These are phyloP conservation scores for Sebastes steindachneri DNA, from an alignment of 2,797 vertebrate species.

Conservation along the genomic window DNA sequence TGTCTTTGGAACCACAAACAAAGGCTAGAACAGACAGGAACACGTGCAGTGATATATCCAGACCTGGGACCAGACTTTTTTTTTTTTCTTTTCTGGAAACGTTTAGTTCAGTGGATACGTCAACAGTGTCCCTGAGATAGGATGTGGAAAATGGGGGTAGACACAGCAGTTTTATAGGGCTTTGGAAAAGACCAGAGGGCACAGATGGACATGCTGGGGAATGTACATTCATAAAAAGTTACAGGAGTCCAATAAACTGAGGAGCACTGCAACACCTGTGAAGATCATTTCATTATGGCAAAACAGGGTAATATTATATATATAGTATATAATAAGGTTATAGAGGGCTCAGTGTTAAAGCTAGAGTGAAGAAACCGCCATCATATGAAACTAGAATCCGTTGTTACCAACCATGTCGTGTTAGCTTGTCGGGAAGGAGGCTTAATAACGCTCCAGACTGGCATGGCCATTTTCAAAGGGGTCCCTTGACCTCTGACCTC, in stretches of 20 bases:
- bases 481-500: too few relatives aligned
- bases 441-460: too few relatives aligned
- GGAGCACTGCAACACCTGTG: slow-evolving; percentile 25
- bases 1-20: neutral
- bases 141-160: slow-evolving; percentile 12
- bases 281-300: neutral
- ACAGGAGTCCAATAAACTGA: slow-evolving; percentile 24
- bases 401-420: too few relatives aligned
- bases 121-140: neutral
- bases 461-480: accelerated
- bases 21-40: neutral
- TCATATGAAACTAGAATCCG: too few relatives aligned
- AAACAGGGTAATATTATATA: too few relatives aligned
- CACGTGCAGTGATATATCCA: neutral
- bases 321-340: too few relatives aligned
- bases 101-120: neutral
- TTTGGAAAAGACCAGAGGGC: slow-evolving; percentile 34
- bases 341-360: too few relatives aligned
- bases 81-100: slow-evolving; percentile 8
- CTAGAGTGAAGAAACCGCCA: too few relatives aligned
- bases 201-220: slow-evolving; percentile 39
- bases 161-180: slow-evolving; percentile 29
- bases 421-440: too few relatives aligned
- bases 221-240: slow-evolving; percentile 49
- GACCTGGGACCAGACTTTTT: neutral